A percentile compares a stretch with the other conserved stretches of the same genome.
phyloP scores from a whole-genome alignment of 2,888 invertebrate species.

The Gibbula magus region DNA sequence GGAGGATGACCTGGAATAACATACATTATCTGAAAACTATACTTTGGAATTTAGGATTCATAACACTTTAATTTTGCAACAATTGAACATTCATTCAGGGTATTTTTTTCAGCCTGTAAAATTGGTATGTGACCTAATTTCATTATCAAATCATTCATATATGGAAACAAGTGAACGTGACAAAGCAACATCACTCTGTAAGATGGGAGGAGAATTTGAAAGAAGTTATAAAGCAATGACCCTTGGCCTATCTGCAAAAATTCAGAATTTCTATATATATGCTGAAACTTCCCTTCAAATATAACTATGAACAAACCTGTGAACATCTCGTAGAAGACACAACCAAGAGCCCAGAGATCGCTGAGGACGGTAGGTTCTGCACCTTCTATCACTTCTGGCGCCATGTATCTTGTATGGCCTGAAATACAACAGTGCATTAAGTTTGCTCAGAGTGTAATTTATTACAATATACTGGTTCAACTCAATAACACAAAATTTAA shows the following conservation, averaged over 20 bases:
- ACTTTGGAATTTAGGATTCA: too few species aligned
- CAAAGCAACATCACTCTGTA: neutral
- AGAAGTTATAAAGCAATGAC: too few species aligned
- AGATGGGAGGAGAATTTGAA: neutral
- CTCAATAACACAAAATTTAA: too few species aligned
- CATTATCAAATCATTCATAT: too few species aligned
- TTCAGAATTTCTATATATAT: too few species aligned
- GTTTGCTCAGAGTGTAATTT: neutral
- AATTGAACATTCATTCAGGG: too few species aligned
- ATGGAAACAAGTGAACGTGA: neutral
- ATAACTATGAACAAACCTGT: conserved; percentile 63
- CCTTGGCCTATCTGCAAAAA: too few species aligned
- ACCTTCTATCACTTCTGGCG: conserved; percentile 73
- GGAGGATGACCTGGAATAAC: conserved; percentile 70
- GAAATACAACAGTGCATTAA: neutral
- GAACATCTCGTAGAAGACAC: conserved; percentile 74
- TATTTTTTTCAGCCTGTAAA: too few species aligned
- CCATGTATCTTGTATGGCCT: conserved; percentile 70
- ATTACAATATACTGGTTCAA: too few species aligned
- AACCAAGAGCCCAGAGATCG: conserved; percentile 75
- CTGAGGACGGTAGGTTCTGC: conserved; percentile 62
- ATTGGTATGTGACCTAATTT: too few species aligned
- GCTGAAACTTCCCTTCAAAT: too few species aligned
- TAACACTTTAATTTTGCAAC: too few species aligned
- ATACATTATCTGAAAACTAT: neutral